Percentiles rank a stretch among this genome's conserved stretches.
phyloP scores from a whole-genome alignment of 2,888 invertebrate species.

The Mechanitis messenoides region DNA sequence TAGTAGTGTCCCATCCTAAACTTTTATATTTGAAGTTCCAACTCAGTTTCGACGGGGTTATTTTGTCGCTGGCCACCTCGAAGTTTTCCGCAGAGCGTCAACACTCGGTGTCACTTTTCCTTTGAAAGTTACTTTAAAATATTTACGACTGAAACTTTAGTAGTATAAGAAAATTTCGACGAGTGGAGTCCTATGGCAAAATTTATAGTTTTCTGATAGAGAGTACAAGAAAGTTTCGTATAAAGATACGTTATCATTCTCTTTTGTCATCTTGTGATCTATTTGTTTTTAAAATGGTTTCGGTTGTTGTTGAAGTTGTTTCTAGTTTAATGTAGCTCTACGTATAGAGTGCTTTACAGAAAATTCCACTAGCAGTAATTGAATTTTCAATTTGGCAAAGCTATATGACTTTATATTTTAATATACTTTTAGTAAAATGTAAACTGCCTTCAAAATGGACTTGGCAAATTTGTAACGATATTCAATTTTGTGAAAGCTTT shows the following conservation, averaged over 20 bases:
- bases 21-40: conserved; percentile 68
- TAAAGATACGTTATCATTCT: conserved; percentile 48
- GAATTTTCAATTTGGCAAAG: too few relatives aligned
- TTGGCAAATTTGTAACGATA: conserved; percentile 19
- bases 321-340: conserved; percentile 18
- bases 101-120: conserved; percentile 69
- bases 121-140: conserved; percentile 71
- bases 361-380: too few relatives aligned
- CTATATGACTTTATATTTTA: too few relatives aligned
- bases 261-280: conserved; percentile 48
- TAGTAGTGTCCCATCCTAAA: conserved; percentile 47
- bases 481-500: conserved; percentile 26
- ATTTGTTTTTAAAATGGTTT: conserved; percentile 52
- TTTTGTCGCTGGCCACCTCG: conserved; percentile 61
- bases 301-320: conserved; percentile 32
- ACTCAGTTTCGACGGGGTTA: conserved; percentile 60
- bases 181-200: conserved; percentile 49
- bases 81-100: conserved; percentile 58
- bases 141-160: conserved; percentile 68
- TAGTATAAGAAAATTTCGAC: conserved; percentile 56
- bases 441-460: not conserved
- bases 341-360: too few relatives aligned
- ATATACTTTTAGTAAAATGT: too few relatives aligned
- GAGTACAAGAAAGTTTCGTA: conserved; percentile 56
- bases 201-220: conserved; percentile 63